These are phyloP conservation scores for Geophilus truncorum DNA, from an alignment of 2,888 invertebrate genomes.

Conservation along the genomic window DNA sequence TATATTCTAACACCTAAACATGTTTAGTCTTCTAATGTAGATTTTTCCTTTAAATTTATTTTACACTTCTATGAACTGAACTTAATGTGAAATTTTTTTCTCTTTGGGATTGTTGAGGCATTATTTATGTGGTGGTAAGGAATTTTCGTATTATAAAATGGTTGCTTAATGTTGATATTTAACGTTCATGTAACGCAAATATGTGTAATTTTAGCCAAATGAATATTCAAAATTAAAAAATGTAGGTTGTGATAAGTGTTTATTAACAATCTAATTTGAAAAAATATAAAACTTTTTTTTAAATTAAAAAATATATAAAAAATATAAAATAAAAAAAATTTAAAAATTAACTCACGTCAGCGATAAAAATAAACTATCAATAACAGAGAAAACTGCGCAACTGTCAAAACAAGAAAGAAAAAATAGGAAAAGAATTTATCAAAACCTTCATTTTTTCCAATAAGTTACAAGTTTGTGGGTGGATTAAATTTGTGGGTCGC, in stretches of 20 bases:
- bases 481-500: no score
- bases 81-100: not conserved
- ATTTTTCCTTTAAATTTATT: not conserved
- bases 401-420: not conserved
- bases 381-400: not conserved
- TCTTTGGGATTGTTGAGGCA: not conserved
- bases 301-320: not conserved
- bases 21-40: not conserved
- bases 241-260: no score
- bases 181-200: no score
- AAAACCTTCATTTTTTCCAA: not conserved
- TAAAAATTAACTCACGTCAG: not conserved
- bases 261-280: no score
- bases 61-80: not conserved
- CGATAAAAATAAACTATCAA: no score
- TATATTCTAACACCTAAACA: not conserved
- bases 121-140: not conserved
- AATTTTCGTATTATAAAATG: not conserved
- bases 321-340: not conserved
- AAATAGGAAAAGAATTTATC: not conserved
- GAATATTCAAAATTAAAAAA: no score
- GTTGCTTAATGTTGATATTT: not conserved
- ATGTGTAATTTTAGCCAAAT: no score
- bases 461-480: not conserved
- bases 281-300: not conserved